A percentile compares a stretch with the other conserved stretches of the same genome.
phyloP scores from a whole-genome alignment of 2,113 vertebrate genomes.

The Nipponia nippon region DNA sequence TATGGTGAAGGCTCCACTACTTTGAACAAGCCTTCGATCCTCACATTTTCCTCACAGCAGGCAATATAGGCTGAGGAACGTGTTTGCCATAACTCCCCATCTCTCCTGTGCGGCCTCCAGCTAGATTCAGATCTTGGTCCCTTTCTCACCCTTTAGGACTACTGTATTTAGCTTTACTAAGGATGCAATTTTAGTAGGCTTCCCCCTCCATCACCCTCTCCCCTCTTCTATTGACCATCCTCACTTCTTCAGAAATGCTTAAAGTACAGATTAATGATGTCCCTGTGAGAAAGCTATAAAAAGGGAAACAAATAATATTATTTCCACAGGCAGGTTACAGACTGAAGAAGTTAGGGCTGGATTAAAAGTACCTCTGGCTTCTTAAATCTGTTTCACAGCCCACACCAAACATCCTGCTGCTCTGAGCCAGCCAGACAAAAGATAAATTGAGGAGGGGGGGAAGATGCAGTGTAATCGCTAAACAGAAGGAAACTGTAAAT shows the following conservation, averaged over 20 bases:
- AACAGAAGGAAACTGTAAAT: slow-evolving; percentile 19
- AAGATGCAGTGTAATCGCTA: not conserved
- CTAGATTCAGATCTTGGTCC: not conserved
- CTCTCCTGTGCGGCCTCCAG: not conserved
- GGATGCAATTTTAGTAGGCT: not conserved
- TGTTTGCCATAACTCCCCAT: not conserved
- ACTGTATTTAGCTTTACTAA: not conserved
- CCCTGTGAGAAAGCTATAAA: not conserved
- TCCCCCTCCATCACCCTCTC: not conserved
- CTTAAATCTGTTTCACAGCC: slow-evolving; percentile 1
- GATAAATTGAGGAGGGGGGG: not conserved
- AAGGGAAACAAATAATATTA: not conserved
- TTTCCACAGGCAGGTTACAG: not conserved
- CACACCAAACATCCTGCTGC: not conserved
- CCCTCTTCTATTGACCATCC: not conserved
- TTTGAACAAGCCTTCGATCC: not conserved
- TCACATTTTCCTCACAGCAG: not conserved
- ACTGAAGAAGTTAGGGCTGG: not conserved
- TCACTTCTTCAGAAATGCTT: not conserved
- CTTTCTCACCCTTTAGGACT: not conserved
- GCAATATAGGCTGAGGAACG: not conserved
- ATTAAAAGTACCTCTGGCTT: slow-evolving; percentile 2
- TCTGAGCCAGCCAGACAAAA: not conserved
- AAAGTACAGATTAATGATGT: not conserved
- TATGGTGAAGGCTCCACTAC: not conserved